Base-by-base conservation (phyloP, 2,888 invertebrate species). In the Pilophorus perplexus region DNA sequence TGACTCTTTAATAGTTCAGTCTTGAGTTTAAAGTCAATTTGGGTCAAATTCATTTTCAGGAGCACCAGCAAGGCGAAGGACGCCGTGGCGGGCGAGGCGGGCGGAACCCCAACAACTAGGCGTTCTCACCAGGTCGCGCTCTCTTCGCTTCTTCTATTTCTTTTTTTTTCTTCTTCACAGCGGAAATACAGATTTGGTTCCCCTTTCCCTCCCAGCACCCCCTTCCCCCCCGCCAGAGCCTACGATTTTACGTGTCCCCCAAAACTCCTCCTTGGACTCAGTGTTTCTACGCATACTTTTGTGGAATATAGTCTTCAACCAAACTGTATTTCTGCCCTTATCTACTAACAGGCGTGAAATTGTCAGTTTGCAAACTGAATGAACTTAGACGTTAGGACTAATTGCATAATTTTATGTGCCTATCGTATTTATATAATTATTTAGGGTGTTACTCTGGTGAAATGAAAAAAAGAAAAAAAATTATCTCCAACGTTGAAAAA, bases 361-460 rank as follows among this genome's bases (percentile, higher is more conserved):
- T 52, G 52, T 52, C 52, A 52, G 52, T 52, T 52, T 52, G 52
- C 28, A 52, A 52, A 52, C n/a, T n/a, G 23, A 23, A 52, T 52
- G 52, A 42, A 42, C 16, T 18, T 59, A 59, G 59, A 40, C 44
- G 16, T 14, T 59, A 59, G 59, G 27, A 40, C 27, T 59, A 59
- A 59, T 59, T 59, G 27, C 59, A 59, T 59, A 59, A 22, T 59
- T 59, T 59, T 59, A 59, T 42, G 59, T 59, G 59, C 59, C 59
- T 59, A 59, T 59, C 52, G 52, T 52, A 28, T 28, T 50, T 52
- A 52, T 52, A 25, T 52, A 52, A 25, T 52, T 25, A 52, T 52
- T 52, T 52, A 52, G 52, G 46, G 46, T 28, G 28, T n/a, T 28
- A 25, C 28, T 52, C 50, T 50, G 50, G 23, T 27, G 28, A 18